These are phyloP conservation scores for Yponomeuta cagnagella DNA, from an alignment of 2,888 invertebrate species.

Conservation along the genomic window DNA sequence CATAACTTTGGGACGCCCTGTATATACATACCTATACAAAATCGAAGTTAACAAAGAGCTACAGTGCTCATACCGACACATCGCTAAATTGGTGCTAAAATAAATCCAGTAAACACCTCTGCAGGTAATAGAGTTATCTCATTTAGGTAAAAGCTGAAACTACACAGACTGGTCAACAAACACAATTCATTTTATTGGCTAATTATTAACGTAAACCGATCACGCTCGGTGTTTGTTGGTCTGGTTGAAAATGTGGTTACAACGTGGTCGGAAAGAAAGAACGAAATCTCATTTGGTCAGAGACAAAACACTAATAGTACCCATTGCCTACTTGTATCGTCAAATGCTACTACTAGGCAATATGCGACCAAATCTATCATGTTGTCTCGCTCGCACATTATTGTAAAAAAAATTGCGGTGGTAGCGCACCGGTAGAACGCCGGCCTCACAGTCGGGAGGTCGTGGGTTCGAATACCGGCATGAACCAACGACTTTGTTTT, in stretches of 20 bases:
- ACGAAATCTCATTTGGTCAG: not conserved
- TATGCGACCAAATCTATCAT: too few species aligned
- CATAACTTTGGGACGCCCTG: too few species aligned
- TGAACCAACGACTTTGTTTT: too few species aligned
- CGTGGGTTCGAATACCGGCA: too few species aligned
- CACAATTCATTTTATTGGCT: conserved; percentile 19
- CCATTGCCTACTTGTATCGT: too few species aligned
- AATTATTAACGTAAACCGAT: conserved; percentile 10
- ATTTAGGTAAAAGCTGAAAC: conserved; percentile 31
- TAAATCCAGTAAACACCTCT: not conserved
- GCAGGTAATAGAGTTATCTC: conserved; percentile 20
- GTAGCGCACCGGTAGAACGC: too few species aligned
- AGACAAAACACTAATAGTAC: not conserved
- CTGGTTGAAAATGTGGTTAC: conserved; percentile 6
- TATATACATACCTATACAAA: not conserved
- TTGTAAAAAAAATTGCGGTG: too few species aligned
- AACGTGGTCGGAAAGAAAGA: not conserved
- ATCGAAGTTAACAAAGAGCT: not conserved
- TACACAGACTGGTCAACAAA: conserved; percentile 23
- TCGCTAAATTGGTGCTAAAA: not conserved
- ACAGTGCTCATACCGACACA: not conserved
- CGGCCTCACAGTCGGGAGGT: too few species aligned
- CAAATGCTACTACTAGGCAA: too few species aligned
- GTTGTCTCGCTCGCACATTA: too few species aligned
- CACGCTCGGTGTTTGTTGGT: not conserved